Base-by-base conservation (phyloP, 1,140 invertebrate species). In the Caerostris extrusa region DNA sequence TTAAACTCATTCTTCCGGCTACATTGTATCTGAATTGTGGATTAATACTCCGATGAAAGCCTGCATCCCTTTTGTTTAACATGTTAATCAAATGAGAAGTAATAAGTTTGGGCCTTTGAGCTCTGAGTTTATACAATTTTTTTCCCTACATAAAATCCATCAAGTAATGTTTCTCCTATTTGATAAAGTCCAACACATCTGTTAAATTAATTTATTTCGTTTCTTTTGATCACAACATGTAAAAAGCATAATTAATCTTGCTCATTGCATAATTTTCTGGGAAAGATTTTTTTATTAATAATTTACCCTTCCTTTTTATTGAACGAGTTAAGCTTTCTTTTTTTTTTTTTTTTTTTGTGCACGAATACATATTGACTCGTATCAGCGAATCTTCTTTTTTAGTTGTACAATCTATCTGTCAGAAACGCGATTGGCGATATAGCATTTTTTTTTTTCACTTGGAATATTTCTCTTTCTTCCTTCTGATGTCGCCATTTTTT, bases 371-470 rank as follows among this genome's bases (percentile, higher is more conserved):
- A 64, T 64, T 64, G n/a, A 64, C n/a, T 64, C 61, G 61, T 64
- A 64, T 64, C 61, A 64, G 61, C n/a, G 61, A n/a, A 64, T 64
- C 61, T 64, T 64, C 61, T n/a, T n/a, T 64, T 64, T 64, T 64
- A 17, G 61, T 64, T 64, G 14, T 64, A 17, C n/a, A n/a, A 64
- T 17, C 61, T 17, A 64, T 64, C 61, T 64, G 61, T 64, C 61
- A 64, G 61, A 64, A 64, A 64, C 61, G 61, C 61, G 61, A 64
- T 64, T 64, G 61, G 61, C 61, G 3, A 64, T 17, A 64, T 64
- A n/a, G n/a, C n/a, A n/a, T n/a, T n/a, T n/a, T 17, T 64, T 64
- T 64, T 17, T 64, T 64, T 64, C 61, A 64, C 61, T 12, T 17
- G 14, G n/a, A 64, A 17, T 64, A 17, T 64, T 64, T 64, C n/a